Evolutionary conservation across 2,797 vertebrate species (phyloP).

Genomic region (Phoeniculus purpureus): DNA sequence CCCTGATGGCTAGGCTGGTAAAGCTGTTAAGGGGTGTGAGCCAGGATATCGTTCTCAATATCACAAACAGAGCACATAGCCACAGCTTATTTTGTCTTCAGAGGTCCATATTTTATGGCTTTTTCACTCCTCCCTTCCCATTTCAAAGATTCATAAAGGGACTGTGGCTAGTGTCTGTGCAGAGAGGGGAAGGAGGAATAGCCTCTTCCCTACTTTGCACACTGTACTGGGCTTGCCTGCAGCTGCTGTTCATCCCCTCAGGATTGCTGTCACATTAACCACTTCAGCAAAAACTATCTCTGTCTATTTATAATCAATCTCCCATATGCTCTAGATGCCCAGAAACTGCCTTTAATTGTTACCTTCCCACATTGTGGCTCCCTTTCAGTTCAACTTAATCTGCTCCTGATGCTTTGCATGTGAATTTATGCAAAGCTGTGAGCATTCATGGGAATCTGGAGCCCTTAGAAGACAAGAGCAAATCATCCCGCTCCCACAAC

Average conservation of each 20-base stretch:
- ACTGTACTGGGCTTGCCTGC: background rate
- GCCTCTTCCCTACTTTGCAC: background rate
- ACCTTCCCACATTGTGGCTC: conserved; percentile 16
- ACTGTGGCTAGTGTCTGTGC: background rate
- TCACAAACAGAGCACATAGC: background rate
- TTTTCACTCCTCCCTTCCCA: background rate
- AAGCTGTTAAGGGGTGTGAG: conserved; percentile 34
- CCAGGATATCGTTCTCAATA: conserved; percentile 29
- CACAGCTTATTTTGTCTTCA: background rate
- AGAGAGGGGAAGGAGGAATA: background rate
- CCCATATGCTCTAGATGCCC: background rate
- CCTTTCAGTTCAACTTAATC: conserved; percentile 53
- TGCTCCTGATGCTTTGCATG: conserved; percentile 58
- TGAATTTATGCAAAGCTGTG: conserved; percentile 54
- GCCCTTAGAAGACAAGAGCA: conserved; percentile 37
- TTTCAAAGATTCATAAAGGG: background rate
- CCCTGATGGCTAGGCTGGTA: conserved; percentile 62
- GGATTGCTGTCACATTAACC: background rate
- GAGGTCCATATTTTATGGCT: background rate
- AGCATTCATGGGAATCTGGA: conserved; percentile 49
- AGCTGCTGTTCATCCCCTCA: background rate
- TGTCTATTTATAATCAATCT: conserved; percentile 35
- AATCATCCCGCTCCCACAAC: conserved; percentile 51
- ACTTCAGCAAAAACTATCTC: background rate
- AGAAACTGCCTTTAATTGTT: conserved; percentile 57